Conservation (phyloP, 2,113 vertebrate species). For the Onychostoma macrolepis region DNA sequence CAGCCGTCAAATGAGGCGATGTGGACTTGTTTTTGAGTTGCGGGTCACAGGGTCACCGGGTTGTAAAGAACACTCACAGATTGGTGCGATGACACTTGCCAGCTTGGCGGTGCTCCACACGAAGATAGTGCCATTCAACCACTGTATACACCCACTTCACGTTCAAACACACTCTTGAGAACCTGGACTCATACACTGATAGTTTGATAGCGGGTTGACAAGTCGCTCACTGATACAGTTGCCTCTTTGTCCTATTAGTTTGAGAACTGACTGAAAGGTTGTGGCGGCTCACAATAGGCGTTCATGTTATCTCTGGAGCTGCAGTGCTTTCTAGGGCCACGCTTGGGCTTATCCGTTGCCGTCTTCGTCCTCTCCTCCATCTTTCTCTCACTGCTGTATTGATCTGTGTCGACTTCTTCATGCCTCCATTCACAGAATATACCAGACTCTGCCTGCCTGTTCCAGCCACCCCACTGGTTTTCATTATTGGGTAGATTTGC, state of each 20-base stretch:
- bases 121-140: constrained; percentile 30
- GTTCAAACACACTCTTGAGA: constrained; percentile 20
- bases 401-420: constrained; percentile 64
- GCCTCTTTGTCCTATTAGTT: neutral
- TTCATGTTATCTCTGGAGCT: constrained; percentile 40
- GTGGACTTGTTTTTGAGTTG: constrained; percentile 15
- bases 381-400: constrained; percentile 57
- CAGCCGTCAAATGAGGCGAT: neutral
- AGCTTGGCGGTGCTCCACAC: neutral
- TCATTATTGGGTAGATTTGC: constrained; percentile 39
- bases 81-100: neutral
- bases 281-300: constrained; percentile 11
- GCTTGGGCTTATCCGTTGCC: neutral
- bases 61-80: constrained; percentile 6
- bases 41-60: neutral
- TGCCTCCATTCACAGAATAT: constrained; percentile 56
- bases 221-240: neutral
- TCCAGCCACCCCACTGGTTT: constrained; percentile 29
- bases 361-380: constrained; percentile 60
- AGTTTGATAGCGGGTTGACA: neutral
- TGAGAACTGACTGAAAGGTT: neutral
- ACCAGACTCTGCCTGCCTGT: constrained; percentile 19
- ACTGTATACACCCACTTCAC: constrained; percentile 16
- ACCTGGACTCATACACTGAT: constrained; percentile 9
- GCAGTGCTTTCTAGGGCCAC: neutral